These are phyloP conservation scores for Benthosema pterotum DNA, from an alignment of 2,797 vertebrate species.

Conservation along the genomic window DNA sequence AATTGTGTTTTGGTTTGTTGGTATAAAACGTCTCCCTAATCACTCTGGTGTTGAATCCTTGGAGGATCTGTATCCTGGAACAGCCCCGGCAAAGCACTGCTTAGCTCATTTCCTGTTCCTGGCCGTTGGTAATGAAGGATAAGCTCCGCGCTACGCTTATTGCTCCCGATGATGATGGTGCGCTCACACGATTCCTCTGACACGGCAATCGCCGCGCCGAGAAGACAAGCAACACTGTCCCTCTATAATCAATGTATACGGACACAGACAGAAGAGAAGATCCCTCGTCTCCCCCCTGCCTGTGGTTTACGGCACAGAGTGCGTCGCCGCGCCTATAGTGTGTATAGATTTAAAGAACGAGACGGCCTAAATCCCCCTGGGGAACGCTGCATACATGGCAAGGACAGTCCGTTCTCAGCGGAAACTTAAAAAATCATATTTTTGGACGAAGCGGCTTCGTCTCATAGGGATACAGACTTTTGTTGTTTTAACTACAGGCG, in stretches of 20 bases:
- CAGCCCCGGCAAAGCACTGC: slow-evolving; percentile 49
- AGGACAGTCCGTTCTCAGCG: slow-evolving; percentile 33
- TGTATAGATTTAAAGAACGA: no score
- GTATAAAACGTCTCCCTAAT: slow-evolving; percentile 63
- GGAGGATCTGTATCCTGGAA: slow-evolving; percentile 60
- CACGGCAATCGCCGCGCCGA: slow-evolving; percentile 42
- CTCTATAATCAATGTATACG: slow-evolving; percentile 39
- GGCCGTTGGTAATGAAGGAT: slow-evolving; percentile 71
- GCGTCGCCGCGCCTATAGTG: slow-evolving; percentile 35
- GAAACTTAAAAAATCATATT: slow-evolving; percentile 58
- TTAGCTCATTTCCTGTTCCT: slow-evolving; percentile 79
- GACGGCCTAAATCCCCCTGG: slow-evolving; percentile 23
- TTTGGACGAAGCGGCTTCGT: slow-evolving; percentile 38
- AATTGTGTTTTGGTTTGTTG: slow-evolving; percentile 72
- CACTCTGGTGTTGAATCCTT: slow-evolving; percentile 57
- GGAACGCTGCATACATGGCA: slow-evolving; percentile 48
- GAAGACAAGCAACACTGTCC: slow-evolving; percentile 19
- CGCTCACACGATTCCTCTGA: slow-evolving; percentile 52
- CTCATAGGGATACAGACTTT: no score
- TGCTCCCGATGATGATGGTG: slow-evolving; percentile 57
- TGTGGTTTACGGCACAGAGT: slow-evolving; percentile 36
- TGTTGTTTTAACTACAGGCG: no score
- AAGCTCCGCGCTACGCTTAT: slow-evolving; percentile 53
- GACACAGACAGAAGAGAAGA: slow-evolving; percentile 34
- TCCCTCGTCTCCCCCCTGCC: slow-evolving; percentile 46